Evolutionary conservation across 2,113 vertebrate species (phyloP).

Genomic region (Apteryx owenii): DNA sequence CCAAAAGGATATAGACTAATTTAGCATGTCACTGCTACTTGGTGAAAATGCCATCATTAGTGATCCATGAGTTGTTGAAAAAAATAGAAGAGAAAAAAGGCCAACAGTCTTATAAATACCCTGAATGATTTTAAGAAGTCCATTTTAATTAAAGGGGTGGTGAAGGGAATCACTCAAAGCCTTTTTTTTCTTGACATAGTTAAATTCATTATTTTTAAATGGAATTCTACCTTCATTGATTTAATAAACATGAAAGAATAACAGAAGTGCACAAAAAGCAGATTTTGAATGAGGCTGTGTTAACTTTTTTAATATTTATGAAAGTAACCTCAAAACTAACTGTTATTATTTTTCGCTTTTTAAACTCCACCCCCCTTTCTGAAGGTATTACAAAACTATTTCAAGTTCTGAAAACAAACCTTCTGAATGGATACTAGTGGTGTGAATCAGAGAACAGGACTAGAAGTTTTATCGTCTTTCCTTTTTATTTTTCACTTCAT

Average conservation of each 20-base stretch:
- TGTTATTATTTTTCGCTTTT: not conserved
- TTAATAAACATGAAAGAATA: not conserved
- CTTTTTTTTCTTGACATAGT: not conserved
- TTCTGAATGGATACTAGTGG: not conserved
- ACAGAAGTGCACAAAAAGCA: not conserved
- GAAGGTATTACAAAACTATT: not conserved
- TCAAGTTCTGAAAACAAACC: not conserved
- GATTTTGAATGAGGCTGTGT: not conserved
- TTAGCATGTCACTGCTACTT: constrained; percentile 70
- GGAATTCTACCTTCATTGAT: not conserved
- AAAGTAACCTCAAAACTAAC: not conserved
- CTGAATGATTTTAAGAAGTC: not conserved
- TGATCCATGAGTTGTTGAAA: constrained; percentile 66
- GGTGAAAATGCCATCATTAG: constrained; percentile 82
- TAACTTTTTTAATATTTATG: not conserved
- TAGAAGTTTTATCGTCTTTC: not conserved
- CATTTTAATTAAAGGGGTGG: not conserved
- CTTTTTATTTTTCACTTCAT: not conserved
- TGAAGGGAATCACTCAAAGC: not conserved
- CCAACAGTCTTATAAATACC: not conserved
- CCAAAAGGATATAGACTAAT: constrained; percentile 77
- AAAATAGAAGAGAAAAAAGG: not conserved
- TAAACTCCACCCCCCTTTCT: not conserved
- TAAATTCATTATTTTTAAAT: not conserved
- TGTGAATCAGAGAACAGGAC: not conserved